Evolutionary conservation across 2,113 vertebrate genomes (phyloP).

Genomic region (Tapirus terrestris): DNA sequence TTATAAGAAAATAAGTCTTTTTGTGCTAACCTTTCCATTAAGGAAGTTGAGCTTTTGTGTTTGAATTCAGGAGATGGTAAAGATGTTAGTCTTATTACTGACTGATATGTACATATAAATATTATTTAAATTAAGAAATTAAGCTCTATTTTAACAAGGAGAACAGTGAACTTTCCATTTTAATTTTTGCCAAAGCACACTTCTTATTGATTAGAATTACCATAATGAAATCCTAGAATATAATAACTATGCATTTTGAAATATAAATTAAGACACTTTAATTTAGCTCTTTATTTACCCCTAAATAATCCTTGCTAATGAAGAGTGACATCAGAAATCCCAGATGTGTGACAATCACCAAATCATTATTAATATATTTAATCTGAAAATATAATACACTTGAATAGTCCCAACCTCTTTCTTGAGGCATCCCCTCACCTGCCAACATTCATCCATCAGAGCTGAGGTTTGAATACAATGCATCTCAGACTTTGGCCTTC

Average conservation of each 20-base stretch:
- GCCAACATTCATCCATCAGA: not conserved
- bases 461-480: not conserved
- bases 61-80: slow-evolving; percentile 15
- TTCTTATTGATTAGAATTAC: slow-evolving; percentile 14
- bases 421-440: not conserved
- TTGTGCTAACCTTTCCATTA: not conserved
- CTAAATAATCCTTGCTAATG: slow-evolving; percentile 1
- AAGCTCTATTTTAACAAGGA: slow-evolving; percentile 12
- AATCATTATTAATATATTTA: not conserved
- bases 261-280: slow-evolving; percentile 4
- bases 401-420: not conserved
- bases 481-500: not conserved
- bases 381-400: not conserved
- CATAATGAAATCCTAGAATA: not conserved
- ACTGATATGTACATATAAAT: not conserved
- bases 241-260: slow-evolving; percentile 4
- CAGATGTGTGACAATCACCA: not conserved
- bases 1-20: slow-evolving; percentile 21
- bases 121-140: slow-evolving; percentile 49
- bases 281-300: not conserved
- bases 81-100: not conserved
- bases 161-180: not conserved
- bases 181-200: slow-evolving; percentile 31
- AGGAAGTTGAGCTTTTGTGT: not conserved
- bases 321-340: slow-evolving; percentile 7